Conservation (phyloP, 1,140 invertebrate genomes). For the Neodiprion fabricii region DNA sequence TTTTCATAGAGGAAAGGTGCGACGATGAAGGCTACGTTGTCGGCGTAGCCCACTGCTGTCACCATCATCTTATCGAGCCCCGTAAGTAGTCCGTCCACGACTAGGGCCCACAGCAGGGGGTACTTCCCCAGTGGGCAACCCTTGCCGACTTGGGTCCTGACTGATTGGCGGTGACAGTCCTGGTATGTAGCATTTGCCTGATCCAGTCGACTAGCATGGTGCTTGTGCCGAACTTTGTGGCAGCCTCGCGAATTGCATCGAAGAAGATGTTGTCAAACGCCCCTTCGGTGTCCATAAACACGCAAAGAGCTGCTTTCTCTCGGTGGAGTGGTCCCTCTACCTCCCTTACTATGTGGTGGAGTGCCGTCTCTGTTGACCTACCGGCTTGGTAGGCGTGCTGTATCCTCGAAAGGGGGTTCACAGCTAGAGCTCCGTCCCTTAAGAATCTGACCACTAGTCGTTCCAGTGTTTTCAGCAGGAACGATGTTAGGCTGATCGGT, state of each 20-base stretch:
- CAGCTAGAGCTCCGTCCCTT: too few relatives aligned
- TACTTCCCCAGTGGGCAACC: constrained; percentile 8
- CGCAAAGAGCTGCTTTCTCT: constrained; percentile 2
- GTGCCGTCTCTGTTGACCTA: too few relatives aligned
- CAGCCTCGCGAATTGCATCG: not conserved
- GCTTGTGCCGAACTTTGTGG: constrained; percentile 1
- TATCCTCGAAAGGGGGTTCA: not conserved
- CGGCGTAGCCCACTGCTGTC: not conserved
- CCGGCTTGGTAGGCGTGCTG: not conserved
- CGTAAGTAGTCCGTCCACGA: not conserved
- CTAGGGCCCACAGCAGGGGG: not conserved
- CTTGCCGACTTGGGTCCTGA: not conserved
- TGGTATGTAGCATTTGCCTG: constrained; percentile 8
- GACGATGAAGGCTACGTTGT: too few relatives aligned
- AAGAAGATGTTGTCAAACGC: constrained; percentile 18
- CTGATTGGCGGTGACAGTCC: constrained; percentile 6
- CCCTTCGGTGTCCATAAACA: constrained; percentile 15
- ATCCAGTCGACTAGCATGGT: constrained; percentile 15
- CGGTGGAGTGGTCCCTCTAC: not conserved
- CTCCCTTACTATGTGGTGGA: not conserved
- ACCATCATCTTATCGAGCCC: not conserved
- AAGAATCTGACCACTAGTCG: too few relatives aligned
- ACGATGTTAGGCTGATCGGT: too few relatives aligned
- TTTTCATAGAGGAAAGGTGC: too few relatives aligned
- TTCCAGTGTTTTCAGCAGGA: too few relatives aligned